A percentile compares a stretch with the other conserved stretches of the same genome.
These are phyloP conservation scores for Dione juno DNA, from an alignment of 2,888 invertebrate species.

Conservation along the genomic window DNA sequence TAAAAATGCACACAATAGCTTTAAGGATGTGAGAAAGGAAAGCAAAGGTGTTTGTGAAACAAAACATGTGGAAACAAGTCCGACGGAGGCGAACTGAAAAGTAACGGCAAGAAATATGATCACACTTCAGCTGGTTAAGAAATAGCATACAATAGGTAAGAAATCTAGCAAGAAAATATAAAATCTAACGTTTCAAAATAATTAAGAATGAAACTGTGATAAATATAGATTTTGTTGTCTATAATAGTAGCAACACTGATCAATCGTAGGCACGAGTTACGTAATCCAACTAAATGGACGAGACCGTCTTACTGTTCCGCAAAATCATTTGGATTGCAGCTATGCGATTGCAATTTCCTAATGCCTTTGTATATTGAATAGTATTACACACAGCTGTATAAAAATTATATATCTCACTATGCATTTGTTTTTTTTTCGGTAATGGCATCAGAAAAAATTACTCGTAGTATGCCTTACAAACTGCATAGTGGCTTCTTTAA, in stretches of 20 bases:
- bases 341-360: constrained; percentile 11
- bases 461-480: neutral
- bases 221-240: neutral
- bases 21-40: constrained; percentile 61
- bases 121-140: constrained; percentile 40
- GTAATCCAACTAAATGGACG: constrained; percentile 26
- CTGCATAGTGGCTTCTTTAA: neutral
- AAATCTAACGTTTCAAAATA: neutral
- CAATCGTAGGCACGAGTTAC: neutral
- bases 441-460: no score
- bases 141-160: constrained; percentile 22
- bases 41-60: constrained; percentile 54
- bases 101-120: constrained; percentile 38
- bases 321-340: constrained; percentile 20
- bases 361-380: constrained; percentile 14
- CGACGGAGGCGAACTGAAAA: constrained; percentile 27
- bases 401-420: constrained; percentile 1
- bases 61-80: constrained; percentile 38
- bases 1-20: constrained; percentile 56
- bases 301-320: constrained; percentile 4
- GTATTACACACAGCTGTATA: neutral
- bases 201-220: neutral
- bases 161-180: no score
- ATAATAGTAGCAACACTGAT: constrained; percentile 16
- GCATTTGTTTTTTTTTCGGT: no score